Evolutionary conservation across 2,888 invertebrate species (phyloP).

Genomic region (Drosophila trichaetosa): DNA sequence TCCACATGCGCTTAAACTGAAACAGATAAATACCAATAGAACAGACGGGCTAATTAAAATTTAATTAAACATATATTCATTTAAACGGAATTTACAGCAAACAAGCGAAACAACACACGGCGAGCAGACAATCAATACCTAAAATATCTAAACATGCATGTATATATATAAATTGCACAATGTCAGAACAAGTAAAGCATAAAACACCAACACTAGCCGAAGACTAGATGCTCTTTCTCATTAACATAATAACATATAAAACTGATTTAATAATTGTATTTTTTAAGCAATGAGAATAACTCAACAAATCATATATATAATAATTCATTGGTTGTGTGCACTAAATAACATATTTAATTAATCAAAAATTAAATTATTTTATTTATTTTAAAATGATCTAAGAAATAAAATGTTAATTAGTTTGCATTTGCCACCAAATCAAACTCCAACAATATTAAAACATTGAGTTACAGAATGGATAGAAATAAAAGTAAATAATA

Average conservation of each 20-base stretch:
- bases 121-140: neutral
- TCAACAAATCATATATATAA: neutral
- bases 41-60: conserved; percentile 75
- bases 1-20: conserved; percentile 17
- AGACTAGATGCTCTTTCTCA: neutral
- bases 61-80: conserved; percentile 64
- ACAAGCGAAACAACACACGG: conserved; percentile 32
- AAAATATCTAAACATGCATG: conserved; percentile 1
- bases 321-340: neutral
- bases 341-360: neutral
- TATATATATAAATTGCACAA: neutral
- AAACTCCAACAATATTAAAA: neutral
- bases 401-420: neutral
- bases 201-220: conserved; percentile 27
- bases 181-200: neutral
- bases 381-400: neutral
- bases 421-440: neutral
- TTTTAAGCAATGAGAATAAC: fast-evolving
- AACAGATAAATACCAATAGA: conserved; percentile 24
- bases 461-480: neutral
- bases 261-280: neutral
- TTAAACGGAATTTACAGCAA: conserved; percentile 75
- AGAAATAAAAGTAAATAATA: neutral
- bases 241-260: neutral
- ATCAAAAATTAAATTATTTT: neutral